Evolutionary conservation across 2,888 invertebrate species (phyloP), one percentile per base, ranked within the genome.

Genomic region (Ligdia adustata): DNA sequence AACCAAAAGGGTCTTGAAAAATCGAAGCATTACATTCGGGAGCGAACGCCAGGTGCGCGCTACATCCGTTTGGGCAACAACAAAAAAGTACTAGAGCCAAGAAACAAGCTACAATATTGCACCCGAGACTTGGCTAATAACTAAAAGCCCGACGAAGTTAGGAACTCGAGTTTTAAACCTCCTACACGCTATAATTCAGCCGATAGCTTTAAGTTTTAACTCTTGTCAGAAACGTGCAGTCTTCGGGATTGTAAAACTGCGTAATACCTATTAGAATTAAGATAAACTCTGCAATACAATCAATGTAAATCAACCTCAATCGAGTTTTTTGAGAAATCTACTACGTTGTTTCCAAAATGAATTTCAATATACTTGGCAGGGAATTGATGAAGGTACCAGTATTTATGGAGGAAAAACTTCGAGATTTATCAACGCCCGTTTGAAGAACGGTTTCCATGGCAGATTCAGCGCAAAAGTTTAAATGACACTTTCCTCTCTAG

Each of bases 21-120:
- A 27, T 33, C 27, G 32, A 20, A 49, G 42, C 33, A 34, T 28
- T 34, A 31, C 22, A 72, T 61, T 61, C 39, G 46, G 51, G 61
- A 67, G 64, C 55, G 58, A 54, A 64, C 63, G 74, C 89, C 89
- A 88, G 88, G 89, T 89, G 89, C 83, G 70, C 66, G 69, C 67
- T 63, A 76, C 79, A 85, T 86, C 87, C 86, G 83, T 67, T 62
- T 64, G 55, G 62, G 66, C 53, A 56, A 40, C 55, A 64, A 67
- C 62, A 70, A 81, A 79, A 82, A 76, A 78, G 70, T 58, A 56
- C 56, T 65, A 69, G 67, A 70, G 64, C 69, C 68, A 58, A 62
- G 58, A 52, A 65, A 65, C 65, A 63, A 54, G 62, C 57, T 64
- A 64, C 64, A 63, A 64, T 65, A 68, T 69, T 67, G 65, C 64